Evolutionary conservation across 2,797 vertebrate species (phyloP), one percentile per base, ranked within the genome.

Genomic region (Percopsis omiscomaycus): DNA sequence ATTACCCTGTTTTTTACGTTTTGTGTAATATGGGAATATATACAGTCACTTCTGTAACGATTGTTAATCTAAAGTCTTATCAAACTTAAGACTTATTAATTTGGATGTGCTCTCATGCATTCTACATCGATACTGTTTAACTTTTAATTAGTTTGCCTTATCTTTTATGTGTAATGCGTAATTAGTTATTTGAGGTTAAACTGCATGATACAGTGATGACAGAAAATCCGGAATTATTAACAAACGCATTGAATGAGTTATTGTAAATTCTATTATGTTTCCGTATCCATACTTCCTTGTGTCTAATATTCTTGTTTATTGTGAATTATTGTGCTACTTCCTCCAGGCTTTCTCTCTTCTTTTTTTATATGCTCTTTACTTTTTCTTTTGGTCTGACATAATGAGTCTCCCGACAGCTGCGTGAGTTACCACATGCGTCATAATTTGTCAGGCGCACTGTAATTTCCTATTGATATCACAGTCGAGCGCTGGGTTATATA

Each of bases 81-180:
- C 79, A 73, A 44, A 63, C 29, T 10, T 47, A 12, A 27, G 55
- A 61, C 30, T 46, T 64, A 47, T 74, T 81, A 16, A 66, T 72
- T 74, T 58, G 60, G 42, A 64, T 69, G 67, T 65, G 74, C 72
- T 67, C 61, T 59, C 47, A 68, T 81, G 79, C 74, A n/a, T 79
- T 61, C 51, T 55, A 49, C 50, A 48, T 77, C 64, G 64, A 75
- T 73, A 59, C 63, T 3, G 61, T 63, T 75, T 37, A 49, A 63
- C 22, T 55, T 64, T 84, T 79, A 78, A 81, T 64, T 61, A 27
- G 13, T 50, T 61, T 58, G 49, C 59, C 69, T 82, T 79, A 79
- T 82, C 70, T 69, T 46, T 32, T 5, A 53, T 44, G 52, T 22
- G 27, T 69, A 74, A 56, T 52, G 67, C 64, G 30, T 73, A 58